These are phyloP conservation scores for Apostichopus californicus DNA, from an alignment of 35 echinoderm and acorn worm species.

Conservation along the genomic window DNA sequence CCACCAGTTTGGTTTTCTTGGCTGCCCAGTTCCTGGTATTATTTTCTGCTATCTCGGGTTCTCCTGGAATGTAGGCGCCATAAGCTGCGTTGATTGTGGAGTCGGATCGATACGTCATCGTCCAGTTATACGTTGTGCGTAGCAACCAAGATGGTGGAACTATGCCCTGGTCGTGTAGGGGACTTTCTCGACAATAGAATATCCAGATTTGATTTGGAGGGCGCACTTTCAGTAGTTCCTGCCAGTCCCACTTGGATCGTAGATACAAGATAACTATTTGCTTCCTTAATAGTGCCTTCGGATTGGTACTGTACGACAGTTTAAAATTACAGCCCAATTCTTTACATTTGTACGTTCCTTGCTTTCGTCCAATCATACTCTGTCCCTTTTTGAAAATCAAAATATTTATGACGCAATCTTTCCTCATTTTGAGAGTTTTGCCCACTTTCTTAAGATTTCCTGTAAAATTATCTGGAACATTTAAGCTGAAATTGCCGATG, in stretches of 20 bases:
- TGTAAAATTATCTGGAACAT: too few relatives aligned
- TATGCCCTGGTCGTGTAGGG: slow-evolving; percentile 43
- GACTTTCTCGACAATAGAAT: slow-evolving; percentile 51
- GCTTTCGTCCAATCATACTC: not conserved
- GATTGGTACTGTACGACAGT: slow-evolving; percentile 10
- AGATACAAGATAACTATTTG: slow-evolving; percentile 36
- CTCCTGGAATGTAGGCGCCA: slow-evolving; percentile 21
- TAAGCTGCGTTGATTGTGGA: not conserved
- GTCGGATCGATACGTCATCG: slow-evolving; percentile 48
- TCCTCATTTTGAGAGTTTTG: not conserved
- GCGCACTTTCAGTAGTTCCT: slow-evolving; percentile 17
- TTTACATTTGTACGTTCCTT: not conserved
- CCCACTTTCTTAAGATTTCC: not conserved
- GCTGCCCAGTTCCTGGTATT: slow-evolving; percentile 45
- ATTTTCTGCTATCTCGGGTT: not conserved
- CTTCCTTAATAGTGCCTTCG: not conserved
- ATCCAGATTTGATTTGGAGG: slow-evolving; percentile 50
- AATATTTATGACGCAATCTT: slow-evolving; percentile 7
- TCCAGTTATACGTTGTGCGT: slow-evolving; percentile 32
- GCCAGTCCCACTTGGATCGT: slow-evolving; percentile 39
- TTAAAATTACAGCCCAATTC: not conserved
- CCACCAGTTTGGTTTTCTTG: slow-evolving; percentile 49
- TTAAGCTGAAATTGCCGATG: too few relatives aligned
- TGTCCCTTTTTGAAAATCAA: slow-evolving; percentile 37
- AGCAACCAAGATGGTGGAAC: not conserved